Percentiles rank a stretch among this genome's conserved stretches.
Evolutionary conservation across 2,797 vertebrate genomes (phyloP).

Genomic region (Gorsachius magnificus): DNA sequence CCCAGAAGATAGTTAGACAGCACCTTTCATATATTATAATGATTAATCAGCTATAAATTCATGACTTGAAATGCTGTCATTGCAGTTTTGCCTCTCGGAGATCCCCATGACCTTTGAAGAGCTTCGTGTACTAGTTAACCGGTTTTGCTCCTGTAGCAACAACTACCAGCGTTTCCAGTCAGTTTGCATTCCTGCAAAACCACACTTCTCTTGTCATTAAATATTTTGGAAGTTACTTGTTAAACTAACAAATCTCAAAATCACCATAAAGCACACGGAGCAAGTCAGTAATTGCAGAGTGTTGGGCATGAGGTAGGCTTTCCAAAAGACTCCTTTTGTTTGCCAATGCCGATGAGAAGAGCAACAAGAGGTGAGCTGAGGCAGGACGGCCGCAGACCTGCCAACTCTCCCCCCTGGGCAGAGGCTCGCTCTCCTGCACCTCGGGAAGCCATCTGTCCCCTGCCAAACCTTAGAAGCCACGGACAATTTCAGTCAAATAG

Average conservation of each 20-base stretch:
- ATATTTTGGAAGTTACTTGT: conserved; percentile 33
- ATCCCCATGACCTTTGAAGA: neutral
- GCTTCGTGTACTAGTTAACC: conserved; percentile 14
- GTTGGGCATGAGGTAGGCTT: neutral
- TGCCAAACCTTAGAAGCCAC: neutral
- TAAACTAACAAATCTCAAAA: conserved; percentile 50
- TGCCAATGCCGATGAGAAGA: neutral
- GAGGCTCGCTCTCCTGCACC: neutral
- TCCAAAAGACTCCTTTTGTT: conserved; percentile 15
- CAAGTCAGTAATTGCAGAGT: neutral
- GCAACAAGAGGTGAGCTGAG: neutral
- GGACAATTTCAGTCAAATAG: neutral
- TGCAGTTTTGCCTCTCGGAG: conserved; percentile 7
- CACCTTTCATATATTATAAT: conserved; percentile 4
- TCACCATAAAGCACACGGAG: neutral
- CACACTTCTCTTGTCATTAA: conserved; percentile 24
- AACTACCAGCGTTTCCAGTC: conserved; percentile 49
- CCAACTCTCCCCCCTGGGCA: neutral
- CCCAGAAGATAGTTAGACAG: neutral
- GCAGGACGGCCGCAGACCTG: neutral
- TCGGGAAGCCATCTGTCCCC: neutral
- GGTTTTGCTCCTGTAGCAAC: conserved; percentile 40
- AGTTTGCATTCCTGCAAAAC: conserved; percentile 45
- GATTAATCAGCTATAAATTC: conserved; percentile 33
- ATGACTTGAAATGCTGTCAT: neutral